Conservation (phyloP, 1,140 invertebrate species). For the Oryzaephilus surinamensis region DNA sequence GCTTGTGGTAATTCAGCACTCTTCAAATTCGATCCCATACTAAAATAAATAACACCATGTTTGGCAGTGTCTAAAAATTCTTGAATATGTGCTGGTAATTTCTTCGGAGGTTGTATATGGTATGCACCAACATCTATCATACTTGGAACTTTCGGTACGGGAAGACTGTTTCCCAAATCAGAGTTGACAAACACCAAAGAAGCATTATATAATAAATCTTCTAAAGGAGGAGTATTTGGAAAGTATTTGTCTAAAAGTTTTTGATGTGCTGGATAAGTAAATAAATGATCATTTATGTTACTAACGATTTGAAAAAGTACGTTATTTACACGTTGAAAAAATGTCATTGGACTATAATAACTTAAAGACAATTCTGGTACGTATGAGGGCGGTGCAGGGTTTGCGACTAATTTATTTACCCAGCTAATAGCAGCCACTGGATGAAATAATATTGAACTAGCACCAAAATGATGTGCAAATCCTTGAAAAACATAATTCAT, state of each 20-base stretch:
- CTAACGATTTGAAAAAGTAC: neutral
- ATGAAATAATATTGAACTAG: neutral
- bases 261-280: neutral
- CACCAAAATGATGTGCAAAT: constrained; percentile 8
- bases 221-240: constrained; percentile 3
- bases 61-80: constrained; percentile 35
- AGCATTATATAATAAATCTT: constrained; percentile 9
- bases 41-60: too few species aligned
- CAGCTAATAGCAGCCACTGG: neutral
- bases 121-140: constrained; percentile 34
- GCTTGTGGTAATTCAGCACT: constrained; percentile 34
- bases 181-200: constrained; percentile 13
- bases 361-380: neutral
- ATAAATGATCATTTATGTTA: neutral
- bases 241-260: constrained; percentile 4
- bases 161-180: constrained; percentile 11
- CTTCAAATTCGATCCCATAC: constrained; percentile 42
- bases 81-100: constrained; percentile 34
- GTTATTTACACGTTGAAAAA: too few species aligned
- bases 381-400: neutral
- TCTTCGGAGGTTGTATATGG: constrained; percentile 27
- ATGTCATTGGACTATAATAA: neutral
- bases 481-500: constrained; percentile 8
- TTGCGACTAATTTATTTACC: constrained; percentile 1
- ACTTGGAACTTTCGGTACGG: constrained; percentile 36